A percentile compares a stretch with the other conserved stretches of the same genome.
Conservation (phyloP, 2,888 invertebrate species). For the Plebejus melissa region DNA sequence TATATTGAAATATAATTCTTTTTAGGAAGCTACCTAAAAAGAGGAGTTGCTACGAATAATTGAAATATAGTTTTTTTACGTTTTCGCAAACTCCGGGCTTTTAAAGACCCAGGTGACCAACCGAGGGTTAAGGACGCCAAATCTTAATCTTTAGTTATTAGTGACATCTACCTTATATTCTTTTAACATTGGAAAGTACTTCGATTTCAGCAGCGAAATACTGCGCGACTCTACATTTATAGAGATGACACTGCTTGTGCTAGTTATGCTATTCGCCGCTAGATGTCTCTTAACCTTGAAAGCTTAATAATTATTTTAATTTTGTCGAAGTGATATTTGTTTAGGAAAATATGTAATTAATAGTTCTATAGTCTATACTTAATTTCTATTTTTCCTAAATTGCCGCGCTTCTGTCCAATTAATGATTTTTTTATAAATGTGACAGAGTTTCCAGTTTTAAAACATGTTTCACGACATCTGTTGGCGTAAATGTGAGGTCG, state of each 20-base stretch:
- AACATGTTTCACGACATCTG: neutral
- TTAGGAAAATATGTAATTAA: no score
- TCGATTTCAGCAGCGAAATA: neutral
- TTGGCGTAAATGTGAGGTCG: neutral
- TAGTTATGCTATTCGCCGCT: conserved; percentile 44
- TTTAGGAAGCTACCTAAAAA: no score
- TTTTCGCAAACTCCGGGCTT: no score
- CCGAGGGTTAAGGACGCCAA: no score
- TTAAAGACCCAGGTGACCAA: no score
- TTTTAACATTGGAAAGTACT: neutral
- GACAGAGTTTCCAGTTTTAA: neutral
- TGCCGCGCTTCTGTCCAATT: neutral
- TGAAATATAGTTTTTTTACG: no score
- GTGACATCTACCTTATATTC: neutral
- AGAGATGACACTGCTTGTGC: neutral
- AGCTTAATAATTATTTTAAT: neutral
- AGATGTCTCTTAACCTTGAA: conserved; percentile 42
- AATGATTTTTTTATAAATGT: neutral
- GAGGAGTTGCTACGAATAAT: no score
- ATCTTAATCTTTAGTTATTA: no score
- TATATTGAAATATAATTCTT: no score
- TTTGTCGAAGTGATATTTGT: no score
- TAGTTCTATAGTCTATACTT: no score
- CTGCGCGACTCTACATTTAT: neutral
- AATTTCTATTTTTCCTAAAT: no score